These are phyloP conservation scores for Heterochromis multidens DNA, from an alignment of 2,113 vertebrate genomes.

Conservation along the genomic window DNA sequence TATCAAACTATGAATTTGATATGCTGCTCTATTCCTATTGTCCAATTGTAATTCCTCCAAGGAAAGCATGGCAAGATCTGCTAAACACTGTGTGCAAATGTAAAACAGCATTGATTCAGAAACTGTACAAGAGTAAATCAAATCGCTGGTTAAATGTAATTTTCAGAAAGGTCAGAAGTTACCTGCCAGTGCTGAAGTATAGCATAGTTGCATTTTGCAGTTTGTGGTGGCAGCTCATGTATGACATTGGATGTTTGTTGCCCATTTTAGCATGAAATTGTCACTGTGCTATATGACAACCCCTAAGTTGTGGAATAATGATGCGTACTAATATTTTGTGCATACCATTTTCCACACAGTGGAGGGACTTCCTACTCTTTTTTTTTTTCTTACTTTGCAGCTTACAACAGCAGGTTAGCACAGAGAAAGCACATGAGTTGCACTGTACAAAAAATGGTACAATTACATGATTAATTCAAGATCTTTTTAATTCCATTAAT, in stretches of 20 bases:
- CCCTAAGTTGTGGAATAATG: background rate
- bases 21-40: background rate
- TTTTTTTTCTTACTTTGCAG: background rate
- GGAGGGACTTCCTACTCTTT: background rate
- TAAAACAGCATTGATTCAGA: background rate
- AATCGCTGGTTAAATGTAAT: background rate
- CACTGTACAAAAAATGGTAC: background rate
- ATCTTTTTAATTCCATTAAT: background rate
- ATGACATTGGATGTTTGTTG: background rate
- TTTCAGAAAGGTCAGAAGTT: background rate
- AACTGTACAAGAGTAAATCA: background rate
- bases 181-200: background rate
- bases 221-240: background rate
- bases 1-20: background rate
- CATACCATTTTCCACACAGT: background rate
- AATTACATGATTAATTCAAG: background rate
- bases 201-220: background rate
- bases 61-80: background rate
- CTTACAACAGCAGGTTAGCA: background rate
- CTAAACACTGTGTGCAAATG: background rate
- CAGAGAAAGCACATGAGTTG: background rate
- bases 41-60: background rate
- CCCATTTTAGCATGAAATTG: slow-evolving; percentile 11
- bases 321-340: slow-evolving; percentile 1
- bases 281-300: background rate